Evolutionary conservation across 2,888 invertebrate species (phyloP), one percentile per base, ranked within the genome.

Genomic region (Corbicula japonica): DNA sequence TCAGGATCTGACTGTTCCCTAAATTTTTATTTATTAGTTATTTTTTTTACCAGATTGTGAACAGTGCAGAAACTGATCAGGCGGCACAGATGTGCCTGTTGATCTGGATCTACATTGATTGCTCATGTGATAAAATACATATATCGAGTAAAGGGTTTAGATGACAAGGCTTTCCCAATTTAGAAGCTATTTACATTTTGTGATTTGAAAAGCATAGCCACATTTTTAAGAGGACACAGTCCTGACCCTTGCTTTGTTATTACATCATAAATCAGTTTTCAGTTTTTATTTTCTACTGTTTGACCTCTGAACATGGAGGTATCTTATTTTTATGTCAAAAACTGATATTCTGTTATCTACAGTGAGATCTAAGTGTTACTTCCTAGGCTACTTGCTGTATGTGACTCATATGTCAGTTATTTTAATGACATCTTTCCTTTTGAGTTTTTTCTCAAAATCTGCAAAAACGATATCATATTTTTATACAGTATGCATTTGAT

Each of bases 371-470:
- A 44, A 50, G 32, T 63, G 41, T 52, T 54, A 72, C 72, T 72
- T 72, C 72, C 72, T 62, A 54, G 26, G 35, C 15, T 2, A n/a
- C 12, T 41, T 21, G 26, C 35, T 56, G n/a, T 18, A 1, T 8
- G 26, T 66, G 66, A 66, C 66, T 66, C 66, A 66, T 38, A 52
- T 41, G 5, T 30, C n/a, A 54, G 66, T 30, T 38, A 66, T 66
- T 52, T 66, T 66, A 52, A 66, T 66, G 66, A 66, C 66, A 66
- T 66, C 44, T 66, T 38, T 66, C n/a, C 6, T 35, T 54, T 35
- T 46, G n/a, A n/a, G 46, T 63, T 48, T 66, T 21, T 38, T 38
- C 52, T 38, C 66, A 38, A 54, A 63, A n/a, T 26, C 30, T 38
- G 1, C 10, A 28, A 26, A 41, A 58, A 66, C 26, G 44, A 30